phyloP scores from a whole-genome alignment of 2,888 invertebrate species.

The Adineta ricciae region DNA sequence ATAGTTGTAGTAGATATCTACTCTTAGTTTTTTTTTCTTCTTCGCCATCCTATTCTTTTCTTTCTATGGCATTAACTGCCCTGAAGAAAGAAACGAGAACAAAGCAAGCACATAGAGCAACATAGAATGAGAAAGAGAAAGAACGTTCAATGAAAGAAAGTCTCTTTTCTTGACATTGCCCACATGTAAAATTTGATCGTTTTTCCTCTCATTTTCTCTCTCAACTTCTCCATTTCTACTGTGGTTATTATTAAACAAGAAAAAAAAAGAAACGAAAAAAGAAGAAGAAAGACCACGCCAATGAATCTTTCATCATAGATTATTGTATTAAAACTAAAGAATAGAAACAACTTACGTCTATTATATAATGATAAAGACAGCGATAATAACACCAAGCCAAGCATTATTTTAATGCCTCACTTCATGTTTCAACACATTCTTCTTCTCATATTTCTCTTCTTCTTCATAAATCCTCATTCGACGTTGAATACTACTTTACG shows the following conservation, averaged over 20 bases:
- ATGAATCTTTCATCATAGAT: constrained; percentile 1
- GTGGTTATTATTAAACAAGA: constrained; percentile 5
- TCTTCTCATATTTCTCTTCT: not conserved
- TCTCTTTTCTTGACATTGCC: not conserved
- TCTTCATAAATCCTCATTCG: not conserved
- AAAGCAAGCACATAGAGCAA: not conserved
- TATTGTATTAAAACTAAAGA: constrained; percentile 13
- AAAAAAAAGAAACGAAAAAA: not conserved
- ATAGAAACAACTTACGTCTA: not conserved
- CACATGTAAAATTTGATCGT: constrained; percentile 13
- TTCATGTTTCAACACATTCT: not conserved
- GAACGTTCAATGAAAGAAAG: not conserved
- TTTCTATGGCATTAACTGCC: not conserved
- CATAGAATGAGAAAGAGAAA: not conserved
- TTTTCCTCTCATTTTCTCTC: not conserved
- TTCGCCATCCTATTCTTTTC: not conserved
- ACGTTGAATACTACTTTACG: not conserved
- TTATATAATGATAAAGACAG: not conserved
- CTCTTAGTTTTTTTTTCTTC: not conserved
- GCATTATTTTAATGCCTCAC: not conserved
- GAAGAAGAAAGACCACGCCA: not conserved
- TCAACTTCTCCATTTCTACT: not conserved
- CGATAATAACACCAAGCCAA: not conserved
- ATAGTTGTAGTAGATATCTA: not conserved
- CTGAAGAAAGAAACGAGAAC: not conserved